Evolutionary conservation across 2,888 invertebrate species (phyloP).

Genomic region (Phengaris arion): DNA sequence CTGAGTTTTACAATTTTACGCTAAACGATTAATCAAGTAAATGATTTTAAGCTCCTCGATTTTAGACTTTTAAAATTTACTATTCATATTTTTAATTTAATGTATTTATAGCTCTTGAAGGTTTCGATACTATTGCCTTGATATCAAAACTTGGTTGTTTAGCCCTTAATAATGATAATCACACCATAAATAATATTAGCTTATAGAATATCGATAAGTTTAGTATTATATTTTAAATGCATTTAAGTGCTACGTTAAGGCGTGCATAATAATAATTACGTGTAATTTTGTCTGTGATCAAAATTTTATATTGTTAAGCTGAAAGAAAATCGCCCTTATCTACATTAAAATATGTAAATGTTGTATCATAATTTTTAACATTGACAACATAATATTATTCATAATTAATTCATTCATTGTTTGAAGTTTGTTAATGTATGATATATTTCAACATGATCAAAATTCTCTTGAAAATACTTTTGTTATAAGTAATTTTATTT

Average conservation of each 20-base stretch:
- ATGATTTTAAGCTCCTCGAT: too few relatives aligned
- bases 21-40: neutral
- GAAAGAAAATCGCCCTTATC: constrained; percentile 61
- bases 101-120: too few relatives aligned
- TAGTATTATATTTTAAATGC: constrained; percentile 71
- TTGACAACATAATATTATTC: neutral
- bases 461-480: neutral
- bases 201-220: constrained; percentile 67
- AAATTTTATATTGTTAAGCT: constrained; percentile 77
- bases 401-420: neutral
- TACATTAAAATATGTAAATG: constrained; percentile 33
- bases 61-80: too few relatives aligned
- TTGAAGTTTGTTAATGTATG: neutral
- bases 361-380: constrained; percentile 20
- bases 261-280: constrained; percentile 63
- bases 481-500: neutral
- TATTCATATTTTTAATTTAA: neutral
- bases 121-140: constrained; percentile 61
- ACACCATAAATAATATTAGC: constrained; percentile 55
- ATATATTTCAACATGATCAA: neutral
- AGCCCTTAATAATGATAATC: constrained; percentile 68
- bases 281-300: constrained; percentile 79
- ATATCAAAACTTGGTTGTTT: constrained; percentile 67
- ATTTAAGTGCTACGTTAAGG: constrained; percentile 62
- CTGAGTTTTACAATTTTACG: neutral